Evolutionary conservation across 1,140 invertebrate species (phyloP).

Genomic region (Halictus rubicundus): DNA sequence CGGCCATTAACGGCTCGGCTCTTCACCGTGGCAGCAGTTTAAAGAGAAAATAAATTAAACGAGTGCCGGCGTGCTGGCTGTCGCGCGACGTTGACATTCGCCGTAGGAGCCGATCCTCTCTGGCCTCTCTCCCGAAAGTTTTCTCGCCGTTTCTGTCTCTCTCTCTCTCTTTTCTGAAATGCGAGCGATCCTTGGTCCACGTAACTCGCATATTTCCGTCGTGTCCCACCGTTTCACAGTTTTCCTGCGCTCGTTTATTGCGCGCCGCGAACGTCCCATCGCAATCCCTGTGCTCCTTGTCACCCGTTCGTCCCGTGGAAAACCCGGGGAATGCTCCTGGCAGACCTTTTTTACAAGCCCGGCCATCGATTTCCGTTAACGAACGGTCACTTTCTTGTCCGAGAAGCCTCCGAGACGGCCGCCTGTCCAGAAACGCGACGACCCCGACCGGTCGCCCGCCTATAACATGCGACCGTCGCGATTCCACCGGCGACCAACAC

Average conservation of each 20-base stretch:
- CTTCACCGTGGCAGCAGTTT: conserved; percentile 20
- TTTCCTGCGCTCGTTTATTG: conserved; percentile 10
- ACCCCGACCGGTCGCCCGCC: not conserved
- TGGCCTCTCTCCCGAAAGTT: not conserved
- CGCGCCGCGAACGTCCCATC: not conserved
- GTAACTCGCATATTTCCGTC: conserved; percentile 23
- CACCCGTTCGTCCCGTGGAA: not conserved
- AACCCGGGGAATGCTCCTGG: conserved; percentile 16
- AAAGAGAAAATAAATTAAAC: conserved; percentile 52
- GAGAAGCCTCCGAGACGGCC: not conserved
- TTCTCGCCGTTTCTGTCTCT: no score
- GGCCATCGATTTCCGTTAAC: conserved; percentile 23
- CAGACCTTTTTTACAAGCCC: not conserved
- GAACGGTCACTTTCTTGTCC: not conserved
- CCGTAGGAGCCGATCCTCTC: not conserved
- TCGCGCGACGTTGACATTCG: not conserved
- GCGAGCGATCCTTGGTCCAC: not conserved
- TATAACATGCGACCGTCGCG: not conserved
- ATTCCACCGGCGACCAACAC: no score
- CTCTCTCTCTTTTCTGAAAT: not conserved
- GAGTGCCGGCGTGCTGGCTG: not conserved
- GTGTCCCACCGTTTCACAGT: no score
- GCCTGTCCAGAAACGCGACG: not conserved
- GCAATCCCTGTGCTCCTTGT: not conserved
- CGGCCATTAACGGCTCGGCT: conserved; percentile 30